Base-by-base conservation (phyloP, 1,140 invertebrate species). In the Zaprionus davidi region DNA sequence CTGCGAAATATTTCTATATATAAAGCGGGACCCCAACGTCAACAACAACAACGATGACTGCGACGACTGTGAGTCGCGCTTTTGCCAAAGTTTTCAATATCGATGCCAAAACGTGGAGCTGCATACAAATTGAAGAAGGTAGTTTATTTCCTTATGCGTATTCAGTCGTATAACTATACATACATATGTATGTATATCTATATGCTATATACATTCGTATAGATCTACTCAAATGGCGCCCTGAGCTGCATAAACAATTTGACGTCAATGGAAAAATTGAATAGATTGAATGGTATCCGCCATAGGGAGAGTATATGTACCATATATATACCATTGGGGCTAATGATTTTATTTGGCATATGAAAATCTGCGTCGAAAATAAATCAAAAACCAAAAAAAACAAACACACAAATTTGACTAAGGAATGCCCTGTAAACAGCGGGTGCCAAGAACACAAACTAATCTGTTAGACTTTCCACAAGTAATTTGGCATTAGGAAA, bases 211-310 rank as follows among this genome's bases (percentile, higher is more conserved):
- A 34, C 53, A 79, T 69, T 46, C 53, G 65, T 71, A 34, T 26
- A 67, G 13, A 79, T 65, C 59, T 38, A 76, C 49, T 49, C 71
- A 72, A 62, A 36, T 58, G 56, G 69, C 49, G 64, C 59, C 64
- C 51, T 88, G 75, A 82, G 71, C 78, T 88, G 81, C 78, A 88
- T 88, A 74, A 79, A 74, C 81, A 79, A 88, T 90, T 88, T 88
- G 85, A 90, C 85, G 85, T 88, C 85, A 88, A 84, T 90, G 58
- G 62, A 64, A 64, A 53, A 64, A 53, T 62, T 55, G 38, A 71
- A 82, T 57, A 63, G 59, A 46, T 57, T 13, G 31, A 64, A 53
- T 53, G 28, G 28, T 34, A 51, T 49, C 17, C 17, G 46, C 46
- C 17, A 49, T 49, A 49, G 46, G 7, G 17, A 49, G n/a, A 22